Evolutionary conservation across 2,113 vertebrate species (phyloP).

Genomic region (Lophotis ruficrista): DNA sequence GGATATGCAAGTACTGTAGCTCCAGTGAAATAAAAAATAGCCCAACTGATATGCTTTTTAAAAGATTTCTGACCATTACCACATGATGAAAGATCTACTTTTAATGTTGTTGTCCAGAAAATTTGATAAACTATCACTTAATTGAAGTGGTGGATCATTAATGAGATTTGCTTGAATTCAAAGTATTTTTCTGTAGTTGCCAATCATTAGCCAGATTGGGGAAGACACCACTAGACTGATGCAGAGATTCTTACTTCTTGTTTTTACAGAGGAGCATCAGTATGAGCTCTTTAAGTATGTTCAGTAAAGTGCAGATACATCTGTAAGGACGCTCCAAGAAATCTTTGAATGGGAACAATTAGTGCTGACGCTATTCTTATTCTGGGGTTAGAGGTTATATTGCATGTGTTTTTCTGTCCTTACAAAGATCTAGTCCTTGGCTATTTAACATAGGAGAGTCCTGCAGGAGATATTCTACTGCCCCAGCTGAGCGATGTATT

Average conservation of each 20-base stretch:
- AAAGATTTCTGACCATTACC: not conserved
- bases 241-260: not conserved
- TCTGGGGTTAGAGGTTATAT: not conserved
- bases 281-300: not conserved
- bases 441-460: not conserved
- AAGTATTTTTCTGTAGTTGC: not conserved
- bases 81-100: not conserved
- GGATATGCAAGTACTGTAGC: not conserved
- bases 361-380: not conserved
- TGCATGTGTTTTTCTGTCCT: not conserved
- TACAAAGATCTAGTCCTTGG: not conserved
- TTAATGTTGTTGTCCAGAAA: not conserved
- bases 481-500: not conserved
- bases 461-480: not conserved
- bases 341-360: not conserved
- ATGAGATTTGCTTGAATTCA: not conserved
- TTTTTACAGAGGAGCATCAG: not conserved
- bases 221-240: not conserved
- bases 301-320: not conserved
- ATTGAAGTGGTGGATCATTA: not conserved
- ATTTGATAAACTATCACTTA: not conserved
- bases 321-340: not conserved
- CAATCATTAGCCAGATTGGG: not conserved
- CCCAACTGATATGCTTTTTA: not conserved
- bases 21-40: not conserved